phyloP scores from a whole-genome alignment of 2,113 vertebrate species.

The Platysternon megacephalum region DNA sequence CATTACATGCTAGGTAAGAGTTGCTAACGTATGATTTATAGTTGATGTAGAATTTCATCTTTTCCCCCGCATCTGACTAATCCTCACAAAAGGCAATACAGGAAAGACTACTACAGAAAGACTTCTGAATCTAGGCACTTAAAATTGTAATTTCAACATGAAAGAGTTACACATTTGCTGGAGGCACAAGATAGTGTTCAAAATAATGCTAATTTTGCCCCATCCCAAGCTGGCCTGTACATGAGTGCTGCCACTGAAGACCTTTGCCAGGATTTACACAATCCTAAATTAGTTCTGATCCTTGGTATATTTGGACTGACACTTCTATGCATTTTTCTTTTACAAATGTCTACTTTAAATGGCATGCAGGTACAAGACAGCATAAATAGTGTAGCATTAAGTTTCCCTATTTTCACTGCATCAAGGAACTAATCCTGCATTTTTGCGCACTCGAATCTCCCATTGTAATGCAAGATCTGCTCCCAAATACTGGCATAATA shows the following conservation, averaged over 20 bases:
- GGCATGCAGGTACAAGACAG: background rate
- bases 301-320: background rate
- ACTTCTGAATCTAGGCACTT: background rate
- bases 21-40: background rate
- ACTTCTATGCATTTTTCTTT: background rate
- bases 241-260: too few species aligned
- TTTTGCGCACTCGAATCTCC: background rate
- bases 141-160: background rate
- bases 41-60: background rate
- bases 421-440: too few species aligned
- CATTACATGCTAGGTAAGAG: background rate
- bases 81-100: background rate
- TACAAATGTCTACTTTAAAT: constrained; percentile 17
- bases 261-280: background rate
- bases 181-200: background rate
- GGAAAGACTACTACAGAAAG: background rate
- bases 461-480: background rate
- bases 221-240: background rate
- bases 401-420: background rate
- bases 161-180: constrained; percentile 17
- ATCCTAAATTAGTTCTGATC: background rate
- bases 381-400: background rate
- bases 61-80: background rate
- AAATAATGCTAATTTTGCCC: background rate
- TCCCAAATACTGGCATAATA: background rate